Conservation (phyloP, 2,113 vertebrate species). For the Condylura cristata region DNA sequence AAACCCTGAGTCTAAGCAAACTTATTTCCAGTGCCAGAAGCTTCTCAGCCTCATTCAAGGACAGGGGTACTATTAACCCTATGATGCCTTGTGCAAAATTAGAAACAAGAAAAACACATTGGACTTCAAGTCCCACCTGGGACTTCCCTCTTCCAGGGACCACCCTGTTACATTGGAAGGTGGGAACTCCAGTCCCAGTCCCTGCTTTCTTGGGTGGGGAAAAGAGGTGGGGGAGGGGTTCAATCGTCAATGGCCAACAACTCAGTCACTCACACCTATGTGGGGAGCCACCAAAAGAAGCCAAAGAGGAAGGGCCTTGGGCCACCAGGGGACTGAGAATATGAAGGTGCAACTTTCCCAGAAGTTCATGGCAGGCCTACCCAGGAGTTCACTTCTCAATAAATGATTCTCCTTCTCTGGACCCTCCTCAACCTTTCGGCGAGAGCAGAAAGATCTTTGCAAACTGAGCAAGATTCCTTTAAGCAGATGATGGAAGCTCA, state of each 20-base stretch:
- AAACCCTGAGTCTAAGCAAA: not conserved
- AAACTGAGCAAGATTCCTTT: not conserved
- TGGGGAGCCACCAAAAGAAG: too few species aligned
- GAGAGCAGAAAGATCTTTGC: not conserved
- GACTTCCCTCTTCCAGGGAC: too few species aligned
- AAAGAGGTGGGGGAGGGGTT: too few species aligned
- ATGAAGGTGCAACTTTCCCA: not conserved
- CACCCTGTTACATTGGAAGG: too few species aligned
- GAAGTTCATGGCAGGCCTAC: not conserved
- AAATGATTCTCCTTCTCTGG: not conserved
- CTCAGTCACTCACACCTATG: too few species aligned
- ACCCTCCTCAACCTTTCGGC: not conserved
- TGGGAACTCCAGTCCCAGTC: too few species aligned
- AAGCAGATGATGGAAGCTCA: not conserved
- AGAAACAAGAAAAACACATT: not conserved
- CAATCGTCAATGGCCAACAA: too few species aligned
- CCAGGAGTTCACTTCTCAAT: not conserved
- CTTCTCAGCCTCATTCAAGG: not conserved
- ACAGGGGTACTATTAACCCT: not conserved
- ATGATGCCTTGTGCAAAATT: not conserved
- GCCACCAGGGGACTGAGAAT: too few species aligned
- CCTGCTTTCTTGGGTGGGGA: too few species aligned
- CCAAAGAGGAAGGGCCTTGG: too few species aligned
- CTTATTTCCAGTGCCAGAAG: not conserved
- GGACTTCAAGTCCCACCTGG: not conserved